Percentiles rank a stretch among this genome's conserved stretches.
Evolutionary conservation across 1,140 invertebrate genomes (phyloP).

Genomic region (Dendrolimus kikuchii): DNA sequence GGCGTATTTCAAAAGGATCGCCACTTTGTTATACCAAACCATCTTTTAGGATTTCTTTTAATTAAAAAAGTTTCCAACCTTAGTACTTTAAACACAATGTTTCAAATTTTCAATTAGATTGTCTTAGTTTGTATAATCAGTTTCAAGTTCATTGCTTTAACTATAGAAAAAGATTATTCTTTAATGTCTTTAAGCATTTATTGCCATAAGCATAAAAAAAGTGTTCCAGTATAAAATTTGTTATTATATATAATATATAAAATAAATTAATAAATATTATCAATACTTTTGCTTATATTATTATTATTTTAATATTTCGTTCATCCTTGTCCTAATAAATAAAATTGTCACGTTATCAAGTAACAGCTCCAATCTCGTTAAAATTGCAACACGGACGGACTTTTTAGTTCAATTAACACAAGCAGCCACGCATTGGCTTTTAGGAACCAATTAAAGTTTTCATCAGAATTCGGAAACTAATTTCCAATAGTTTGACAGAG

Average conservation of each 20-base stretch:
- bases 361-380: neutral
- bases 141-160: too few relatives aligned
- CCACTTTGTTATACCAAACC: constrained; percentile 5
- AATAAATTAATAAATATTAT: too few relatives aligned
- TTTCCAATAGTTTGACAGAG: constrained; percentile 64
- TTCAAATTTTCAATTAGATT: neutral
- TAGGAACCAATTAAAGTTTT: constrained; percentile 69
- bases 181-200: too few relatives aligned
- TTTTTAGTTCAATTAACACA: constrained; percentile 44
- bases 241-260: too few relatives aligned
- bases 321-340: too few relatives aligned
- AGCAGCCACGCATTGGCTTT: constrained; percentile 54
- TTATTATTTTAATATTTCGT: too few relatives aligned
- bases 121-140: too few relatives aligned
- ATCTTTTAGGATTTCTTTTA: neutral
- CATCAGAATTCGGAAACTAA: constrained; percentile 63
- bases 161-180: too few relatives aligned
- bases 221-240: too few relatives aligned
- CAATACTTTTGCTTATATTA: too few relatives aligned
- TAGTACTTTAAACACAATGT: neutral
- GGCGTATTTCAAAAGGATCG: constrained; percentile 4
- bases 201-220: too few relatives aligned
- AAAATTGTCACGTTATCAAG: too few relatives aligned
- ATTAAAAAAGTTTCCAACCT: neutral
- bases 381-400: constrained; percentile 36